These are phyloP conservation scores for Sarcophaga peregrina DNA, from an alignment of 1,140 invertebrate species.

Conservation along the genomic window DNA sequence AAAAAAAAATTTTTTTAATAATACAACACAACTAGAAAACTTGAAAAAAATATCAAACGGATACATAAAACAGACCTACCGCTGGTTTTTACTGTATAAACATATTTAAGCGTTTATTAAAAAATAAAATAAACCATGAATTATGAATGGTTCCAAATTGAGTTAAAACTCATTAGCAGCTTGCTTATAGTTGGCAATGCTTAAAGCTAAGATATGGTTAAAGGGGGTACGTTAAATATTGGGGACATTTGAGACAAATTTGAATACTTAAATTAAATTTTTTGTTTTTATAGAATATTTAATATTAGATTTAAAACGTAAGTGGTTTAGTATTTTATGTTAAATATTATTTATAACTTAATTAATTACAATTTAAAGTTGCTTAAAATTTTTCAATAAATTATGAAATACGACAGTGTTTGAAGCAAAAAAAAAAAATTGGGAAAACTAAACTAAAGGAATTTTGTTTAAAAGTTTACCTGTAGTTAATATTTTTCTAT, in stretches of 20 bases:
- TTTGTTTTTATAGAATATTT: neutral
- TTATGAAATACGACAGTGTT: neutral
- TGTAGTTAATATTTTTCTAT: neutral
- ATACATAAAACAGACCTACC: constrained; percentile 1
- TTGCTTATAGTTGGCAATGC: neutral
- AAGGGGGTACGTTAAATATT: neutral
- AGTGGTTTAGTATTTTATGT: no score
- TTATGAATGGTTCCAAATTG: constrained; percentile 8
- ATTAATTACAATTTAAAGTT: constrained; percentile 3
- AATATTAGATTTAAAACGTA: no score
- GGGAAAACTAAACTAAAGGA: neutral
- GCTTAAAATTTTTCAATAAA: neutral
- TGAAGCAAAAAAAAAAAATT: neutral
- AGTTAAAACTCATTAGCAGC: neutral
- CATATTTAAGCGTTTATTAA: neutral
- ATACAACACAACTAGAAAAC: neutral
- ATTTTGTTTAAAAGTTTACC: neutral
- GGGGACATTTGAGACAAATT: neutral
- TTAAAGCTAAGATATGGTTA: neutral
- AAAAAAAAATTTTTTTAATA: neutral
- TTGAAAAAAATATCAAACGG: neutral
- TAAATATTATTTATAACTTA: neutral
- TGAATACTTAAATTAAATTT: constrained; percentile 1
- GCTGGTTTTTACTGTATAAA: neutral
- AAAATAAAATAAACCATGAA: neutral